These are phyloP conservation scores for Sipha flava DNA, from an alignment of 1,140 invertebrate genomes.

Conservation along the genomic window DNA sequence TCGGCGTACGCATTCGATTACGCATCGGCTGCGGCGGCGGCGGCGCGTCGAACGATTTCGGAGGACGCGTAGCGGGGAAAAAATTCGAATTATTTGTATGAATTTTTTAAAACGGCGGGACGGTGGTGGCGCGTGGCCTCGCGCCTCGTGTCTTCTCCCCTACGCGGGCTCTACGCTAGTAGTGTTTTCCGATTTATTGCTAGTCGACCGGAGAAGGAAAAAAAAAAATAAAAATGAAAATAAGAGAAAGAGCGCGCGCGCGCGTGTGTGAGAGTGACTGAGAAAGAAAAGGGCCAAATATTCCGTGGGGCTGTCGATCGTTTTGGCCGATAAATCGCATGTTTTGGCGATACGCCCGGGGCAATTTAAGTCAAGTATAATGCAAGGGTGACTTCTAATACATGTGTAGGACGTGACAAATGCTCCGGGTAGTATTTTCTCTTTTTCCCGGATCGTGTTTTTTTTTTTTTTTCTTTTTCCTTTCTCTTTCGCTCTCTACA, in stretches of 20 bases:
- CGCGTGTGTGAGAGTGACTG: too few species aligned
- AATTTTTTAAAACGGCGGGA: conserved; percentile 11
- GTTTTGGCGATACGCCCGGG: conserved; percentile 32
- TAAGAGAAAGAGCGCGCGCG: too few species aligned
- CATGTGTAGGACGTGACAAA: conserved; percentile 33
- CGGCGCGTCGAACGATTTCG: neutral
- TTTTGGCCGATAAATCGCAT: conserved; percentile 32
- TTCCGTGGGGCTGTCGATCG: conserved; percentile 29
- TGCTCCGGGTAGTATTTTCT: conserved; percentile 23
- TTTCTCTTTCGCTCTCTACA: neutral
- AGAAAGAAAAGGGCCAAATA: conserved; percentile 20
- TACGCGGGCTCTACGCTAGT: neutral
- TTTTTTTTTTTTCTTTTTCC: neutral
- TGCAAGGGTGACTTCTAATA: conserved; percentile 32
- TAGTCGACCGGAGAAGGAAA: neutral
- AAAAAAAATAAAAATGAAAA: too few species aligned
- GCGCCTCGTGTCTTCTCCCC: conserved; percentile 9
- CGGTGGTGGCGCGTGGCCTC: neutral
- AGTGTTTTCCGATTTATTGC: conserved; percentile 31
- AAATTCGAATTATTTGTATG: conserved; percentile 27
- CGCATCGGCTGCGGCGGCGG: too few species aligned
- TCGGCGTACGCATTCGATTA: too few species aligned
- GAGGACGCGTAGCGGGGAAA: neutral
- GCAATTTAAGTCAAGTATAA: conserved; percentile 32
- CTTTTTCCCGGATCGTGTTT: neutral